phyloP scores from a whole-genome alignment of 2,113 vertebrate species.

The Grallaria varia region DNA sequence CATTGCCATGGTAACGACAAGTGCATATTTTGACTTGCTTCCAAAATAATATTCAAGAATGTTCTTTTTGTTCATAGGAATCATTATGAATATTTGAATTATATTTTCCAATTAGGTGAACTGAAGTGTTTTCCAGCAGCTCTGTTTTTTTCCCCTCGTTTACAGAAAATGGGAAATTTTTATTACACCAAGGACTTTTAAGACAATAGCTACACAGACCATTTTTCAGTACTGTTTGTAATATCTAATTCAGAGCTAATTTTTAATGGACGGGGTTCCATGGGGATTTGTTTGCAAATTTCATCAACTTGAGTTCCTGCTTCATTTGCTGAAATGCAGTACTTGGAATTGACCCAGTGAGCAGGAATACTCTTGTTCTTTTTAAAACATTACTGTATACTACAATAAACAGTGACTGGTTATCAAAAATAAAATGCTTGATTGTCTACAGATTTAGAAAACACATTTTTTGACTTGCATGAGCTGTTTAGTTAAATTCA shows the following conservation, averaged over 20 bases:
- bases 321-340: conserved; percentile 59
- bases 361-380: background rate
- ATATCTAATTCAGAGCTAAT: conserved; percentile 65
- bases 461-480: conserved; percentile 1
- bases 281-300: conserved; percentile 63
- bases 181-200: conserved; percentile 67
- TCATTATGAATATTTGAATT: conserved; percentile 71
- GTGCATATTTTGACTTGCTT: conserved; percentile 63
- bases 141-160: background rate
- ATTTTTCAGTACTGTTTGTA: conserved; percentile 45
- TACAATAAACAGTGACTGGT: conserved; percentile 36
- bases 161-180: conserved; percentile 62
- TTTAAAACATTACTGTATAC: conserved; percentile 25
- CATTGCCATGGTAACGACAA: conserved; percentile 73
- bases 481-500: background rate
- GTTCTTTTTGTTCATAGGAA: conserved; percentile 39
- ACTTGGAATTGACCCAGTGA: conserved; percentile 50
- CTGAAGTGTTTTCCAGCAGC: conserved; percentile 66
- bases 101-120: conserved; percentile 68
- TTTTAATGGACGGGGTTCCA: conserved; percentile 56
- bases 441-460: conserved; percentile 30
- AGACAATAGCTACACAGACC: conserved; percentile 40
- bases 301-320: conserved; percentile 51
- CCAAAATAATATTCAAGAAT: conserved; percentile 60
- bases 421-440: conserved; percentile 56